Evolutionary conservation across 2,888 invertebrate species (phyloP), one percentile per base, ranked within the genome.

Genomic region (Morpho helenor): DNA sequence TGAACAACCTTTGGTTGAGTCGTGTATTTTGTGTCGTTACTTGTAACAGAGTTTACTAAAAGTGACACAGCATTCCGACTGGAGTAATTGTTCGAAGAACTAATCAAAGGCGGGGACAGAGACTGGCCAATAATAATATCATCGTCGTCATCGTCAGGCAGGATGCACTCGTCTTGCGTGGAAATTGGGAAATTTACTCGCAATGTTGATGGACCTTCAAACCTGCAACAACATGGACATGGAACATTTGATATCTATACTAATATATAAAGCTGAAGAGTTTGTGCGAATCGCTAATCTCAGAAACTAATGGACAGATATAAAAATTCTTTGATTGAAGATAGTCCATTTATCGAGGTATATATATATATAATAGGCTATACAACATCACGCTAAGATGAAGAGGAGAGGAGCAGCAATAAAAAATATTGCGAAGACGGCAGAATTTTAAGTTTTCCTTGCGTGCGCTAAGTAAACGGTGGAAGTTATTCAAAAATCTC

Each of bases 61-160:
- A 59, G 44, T 23, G 57, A 54, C 39, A 56, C 45, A 7, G 63
- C 48, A 22, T 56, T 10, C n/a, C 31, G 45, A 49, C 48, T 56
- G 16, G 5, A 7, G 41, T 31, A 39, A 16, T 16, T 22, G 6
- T 45, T 39, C 6, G 45, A 2, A 8, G 44, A 8, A n/a, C 39
- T 31, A 2, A n/a, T 2, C 22, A 47, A 8, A 39, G 47, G 31
- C 31, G 7, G 40, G 2, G 10, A 22, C 31, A 46, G 39, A 22
- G 40, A 8, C n/a, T 45, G 54, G 10, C 39, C 43, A 9, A 10
- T 43, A 22, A 56, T 59, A 52, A 62, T 55, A 60, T 64, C 59
- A 54, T 78, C 77, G 52, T 82, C 77, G 52, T 82, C 85, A 67
- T 85, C 85, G 61, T 87, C 85, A 0, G 89, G 89, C n/a, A 89